phyloP scores from a whole-genome alignment of 2,113 vertebrate genomes.

The Taurulus bubalis region DNA sequence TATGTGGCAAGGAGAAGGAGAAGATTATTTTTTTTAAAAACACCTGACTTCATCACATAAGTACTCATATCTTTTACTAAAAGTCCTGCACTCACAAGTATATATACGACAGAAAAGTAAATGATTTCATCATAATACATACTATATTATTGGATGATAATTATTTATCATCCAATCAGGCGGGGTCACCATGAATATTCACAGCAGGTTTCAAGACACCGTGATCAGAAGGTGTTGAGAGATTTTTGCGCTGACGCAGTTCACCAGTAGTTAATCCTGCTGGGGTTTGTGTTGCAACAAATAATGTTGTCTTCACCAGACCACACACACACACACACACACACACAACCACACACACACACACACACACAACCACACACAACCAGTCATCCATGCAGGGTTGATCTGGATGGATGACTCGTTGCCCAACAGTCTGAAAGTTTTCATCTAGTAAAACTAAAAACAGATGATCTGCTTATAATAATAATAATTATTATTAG shows the following conservation, averaged over 20 bases:
- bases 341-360: background rate
- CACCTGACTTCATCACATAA: no score
- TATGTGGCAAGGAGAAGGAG: no score
- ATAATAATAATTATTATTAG: background rate
- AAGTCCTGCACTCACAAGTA: no score
- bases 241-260: background rate
- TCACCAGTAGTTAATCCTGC: background rate
- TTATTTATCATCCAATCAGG: no score
- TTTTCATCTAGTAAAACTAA: background rate
- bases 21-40: no score
- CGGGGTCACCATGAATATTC: background rate
- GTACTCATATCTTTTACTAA: no score
- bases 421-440: background rate
- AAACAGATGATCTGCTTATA: background rate
- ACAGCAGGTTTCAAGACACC: background rate
- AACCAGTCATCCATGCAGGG: background rate
- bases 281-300: conserved; percentile 22
- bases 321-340: background rate
- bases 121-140: no score
- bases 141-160: no score
- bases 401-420: background rate
- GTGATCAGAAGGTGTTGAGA: background rate
- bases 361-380: background rate
- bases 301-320: conserved; percentile 2
- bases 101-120: no score